Evolutionary conservation across 30 jellyfish, hydroid and myxozoan genomes (phyloP).

Genomic region (Morbakka virulenta): DNA sequence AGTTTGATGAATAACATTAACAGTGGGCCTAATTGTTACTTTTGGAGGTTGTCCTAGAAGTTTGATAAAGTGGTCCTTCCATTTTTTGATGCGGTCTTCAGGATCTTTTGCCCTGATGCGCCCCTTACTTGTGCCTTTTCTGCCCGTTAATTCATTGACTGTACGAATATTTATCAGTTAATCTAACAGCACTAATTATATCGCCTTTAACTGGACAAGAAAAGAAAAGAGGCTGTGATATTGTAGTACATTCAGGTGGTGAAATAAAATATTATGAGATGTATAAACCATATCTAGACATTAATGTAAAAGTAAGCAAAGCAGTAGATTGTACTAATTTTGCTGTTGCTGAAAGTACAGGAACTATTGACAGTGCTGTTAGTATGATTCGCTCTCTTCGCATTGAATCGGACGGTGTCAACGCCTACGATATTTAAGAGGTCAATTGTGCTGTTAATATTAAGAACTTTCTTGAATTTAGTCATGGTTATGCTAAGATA

Average conservation of each 20-base stretch:
- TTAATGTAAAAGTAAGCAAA: not conserved
- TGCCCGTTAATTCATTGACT: too few species aligned
- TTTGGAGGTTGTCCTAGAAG: too few species aligned
- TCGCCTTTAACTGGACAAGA: not conserved
- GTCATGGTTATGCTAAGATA: too few species aligned
- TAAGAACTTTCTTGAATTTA: conserved; percentile 9
- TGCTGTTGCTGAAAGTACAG: conserved; percentile 20
- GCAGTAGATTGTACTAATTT: not conserved
- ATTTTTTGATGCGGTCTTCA: too few species aligned
- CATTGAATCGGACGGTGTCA: conserved; percentile 11
- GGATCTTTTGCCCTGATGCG: too few species aligned
- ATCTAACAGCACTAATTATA: not conserved
- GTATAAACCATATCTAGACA: too few species aligned
- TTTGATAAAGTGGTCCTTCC: too few species aligned
- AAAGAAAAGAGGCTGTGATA: not conserved
- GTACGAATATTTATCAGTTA: not conserved
- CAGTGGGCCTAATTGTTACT: too few species aligned
- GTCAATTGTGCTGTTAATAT: conserved; percentile 13
- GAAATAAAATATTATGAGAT: too few species aligned
- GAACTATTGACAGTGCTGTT: conserved; percentile 9
- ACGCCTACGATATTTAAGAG: not conserved
- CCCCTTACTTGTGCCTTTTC: too few species aligned
- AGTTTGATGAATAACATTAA: too few species aligned
- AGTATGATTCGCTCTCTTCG: not conserved
- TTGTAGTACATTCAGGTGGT: not conserved